Conservation (phyloP, 2,888 invertebrate genomes). For the Syrista parreyssii region DNA sequence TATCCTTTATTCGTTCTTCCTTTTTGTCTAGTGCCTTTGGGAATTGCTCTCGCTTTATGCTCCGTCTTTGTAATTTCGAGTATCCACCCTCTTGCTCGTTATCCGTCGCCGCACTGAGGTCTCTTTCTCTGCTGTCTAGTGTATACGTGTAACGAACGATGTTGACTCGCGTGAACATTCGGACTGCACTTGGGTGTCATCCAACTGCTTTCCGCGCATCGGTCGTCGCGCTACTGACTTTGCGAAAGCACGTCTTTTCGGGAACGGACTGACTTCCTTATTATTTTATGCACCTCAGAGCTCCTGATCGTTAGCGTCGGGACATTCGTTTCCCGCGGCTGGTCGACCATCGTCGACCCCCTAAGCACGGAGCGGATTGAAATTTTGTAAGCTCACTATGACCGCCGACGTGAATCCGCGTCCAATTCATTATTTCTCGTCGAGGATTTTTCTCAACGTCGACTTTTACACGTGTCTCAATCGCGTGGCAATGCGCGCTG, state of each 20-base stretch:
- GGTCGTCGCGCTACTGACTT: not conserved
- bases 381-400: not conserved
- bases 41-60: not conserved
- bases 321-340: not conserved
- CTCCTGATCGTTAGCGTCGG: not conserved
- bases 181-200: not conserved
- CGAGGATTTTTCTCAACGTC: not conserved
- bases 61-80: not conserved
- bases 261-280: not conserved
- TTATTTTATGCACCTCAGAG: not conserved
- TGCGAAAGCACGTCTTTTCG: not conserved
- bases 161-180: not conserved
- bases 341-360: not conserved
- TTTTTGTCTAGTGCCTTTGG: not conserved
- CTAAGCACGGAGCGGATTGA: not conserved
- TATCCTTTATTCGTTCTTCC: not conserved
- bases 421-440: not conserved
- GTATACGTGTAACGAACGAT: not conserved
- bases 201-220: not conserved
- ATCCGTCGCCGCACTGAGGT: not conserved
- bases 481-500: not conserved
- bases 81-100: not conserved
- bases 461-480: not conserved
- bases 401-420: not conserved
- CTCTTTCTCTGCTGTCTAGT: not conserved